Evolutionary conservation across 2,113 vertebrate species (phyloP).

Genomic region (Calyptommatus sinebrachiatus): DNA sequence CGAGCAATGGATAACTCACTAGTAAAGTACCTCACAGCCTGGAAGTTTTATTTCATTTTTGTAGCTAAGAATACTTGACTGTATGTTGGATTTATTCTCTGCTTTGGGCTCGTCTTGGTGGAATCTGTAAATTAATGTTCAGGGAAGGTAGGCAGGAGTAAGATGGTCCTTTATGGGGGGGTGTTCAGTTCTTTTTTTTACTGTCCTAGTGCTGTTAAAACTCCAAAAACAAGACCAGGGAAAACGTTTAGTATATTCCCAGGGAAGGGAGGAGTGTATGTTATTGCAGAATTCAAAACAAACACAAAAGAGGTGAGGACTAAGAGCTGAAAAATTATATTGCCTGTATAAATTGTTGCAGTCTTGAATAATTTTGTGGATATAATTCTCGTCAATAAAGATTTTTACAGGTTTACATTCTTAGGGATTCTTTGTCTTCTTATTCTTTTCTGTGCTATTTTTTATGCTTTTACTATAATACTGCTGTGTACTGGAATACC

Average conservation of each 20-base stretch:
- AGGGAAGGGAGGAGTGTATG: neutral
- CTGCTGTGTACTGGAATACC: too few relatives aligned
- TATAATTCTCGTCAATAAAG: neutral
- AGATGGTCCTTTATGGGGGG: neutral
- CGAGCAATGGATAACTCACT: neutral
- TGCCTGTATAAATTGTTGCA: neutral
- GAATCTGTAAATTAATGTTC: neutral
- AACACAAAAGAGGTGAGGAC: neutral
- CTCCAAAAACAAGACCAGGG: neutral
- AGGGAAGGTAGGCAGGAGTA: neutral
- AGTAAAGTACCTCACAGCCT: neutral
- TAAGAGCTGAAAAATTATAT: neutral
- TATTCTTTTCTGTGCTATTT: too few relatives aligned
- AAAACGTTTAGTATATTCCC: neutral
- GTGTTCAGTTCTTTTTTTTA: neutral
- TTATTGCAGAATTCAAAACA: neutral
- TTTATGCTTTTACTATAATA: too few relatives aligned
- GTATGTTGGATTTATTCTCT: neutral
- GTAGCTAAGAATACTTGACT: too few relatives aligned
- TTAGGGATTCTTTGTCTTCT: neutral
- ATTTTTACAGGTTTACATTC: conserved; percentile 1
- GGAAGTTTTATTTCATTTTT: neutral
- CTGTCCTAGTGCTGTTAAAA: neutral
- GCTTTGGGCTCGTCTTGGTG: too few relatives aligned
- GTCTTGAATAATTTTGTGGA: neutral